phyloP scores from a whole-genome alignment of 2,113 vertebrate species.

The Anolis sagrei region DNA sequence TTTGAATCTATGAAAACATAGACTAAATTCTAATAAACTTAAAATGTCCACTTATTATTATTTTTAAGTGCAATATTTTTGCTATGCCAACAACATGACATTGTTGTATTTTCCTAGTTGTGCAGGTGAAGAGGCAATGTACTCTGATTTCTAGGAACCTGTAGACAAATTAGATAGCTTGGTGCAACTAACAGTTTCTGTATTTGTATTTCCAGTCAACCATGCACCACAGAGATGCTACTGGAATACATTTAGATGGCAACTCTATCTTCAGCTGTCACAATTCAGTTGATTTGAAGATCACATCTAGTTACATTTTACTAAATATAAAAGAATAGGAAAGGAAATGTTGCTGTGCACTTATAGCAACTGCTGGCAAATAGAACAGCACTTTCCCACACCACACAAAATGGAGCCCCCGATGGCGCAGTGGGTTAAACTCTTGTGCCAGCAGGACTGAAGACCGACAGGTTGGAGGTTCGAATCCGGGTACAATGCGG shows the following conservation, averaged over 20 bases:
- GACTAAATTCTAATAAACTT: too few species aligned
- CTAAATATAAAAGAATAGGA: neutral
- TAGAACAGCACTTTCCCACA: too few species aligned
- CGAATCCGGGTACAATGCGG: too few species aligned
- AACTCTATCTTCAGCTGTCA: conserved; percentile 12
- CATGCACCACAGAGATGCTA: neutral
- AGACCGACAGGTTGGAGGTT: too few species aligned
- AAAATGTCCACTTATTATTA: too few species aligned
- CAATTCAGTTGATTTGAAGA: neutral
- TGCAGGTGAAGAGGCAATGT: neutral
- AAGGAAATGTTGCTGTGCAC: neutral
- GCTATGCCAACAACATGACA: neutral
- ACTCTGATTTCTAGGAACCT: conserved; percentile 27
- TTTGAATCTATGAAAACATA: too few species aligned
- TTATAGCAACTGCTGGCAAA: neutral
- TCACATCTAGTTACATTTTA: neutral
- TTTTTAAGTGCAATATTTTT: neutral
- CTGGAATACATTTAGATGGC: neutral
- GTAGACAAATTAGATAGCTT: conserved; percentile 14
- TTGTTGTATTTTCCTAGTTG: neutral
- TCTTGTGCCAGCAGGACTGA: too few species aligned
- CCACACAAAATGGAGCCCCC: too few species aligned
- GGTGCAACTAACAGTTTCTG: neutral
- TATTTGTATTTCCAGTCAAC: neutral
- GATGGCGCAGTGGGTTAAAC: too few species aligned